A percentile compares a stretch with the other conserved stretches of the same genome.
Conservation (phyloP, 2,888 invertebrate species). For the Lumbricus terrestris region DNA sequence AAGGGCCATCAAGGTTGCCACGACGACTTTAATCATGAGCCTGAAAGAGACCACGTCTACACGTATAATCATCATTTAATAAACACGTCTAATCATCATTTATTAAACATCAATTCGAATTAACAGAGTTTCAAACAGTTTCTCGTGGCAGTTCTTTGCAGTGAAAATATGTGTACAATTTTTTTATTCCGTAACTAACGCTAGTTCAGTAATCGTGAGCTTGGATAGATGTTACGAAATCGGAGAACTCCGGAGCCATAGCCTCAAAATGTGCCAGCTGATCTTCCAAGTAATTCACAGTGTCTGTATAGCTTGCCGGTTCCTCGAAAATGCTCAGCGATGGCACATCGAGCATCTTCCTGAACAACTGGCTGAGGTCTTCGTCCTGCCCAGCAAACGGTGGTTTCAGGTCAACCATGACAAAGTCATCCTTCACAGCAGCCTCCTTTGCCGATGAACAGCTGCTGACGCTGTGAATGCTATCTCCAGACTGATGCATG, state of each 20-base stretch:
- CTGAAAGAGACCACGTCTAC: not conserved
- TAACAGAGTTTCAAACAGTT: not conserved
- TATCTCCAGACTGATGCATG: not conserved
- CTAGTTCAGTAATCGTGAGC: not conserved
- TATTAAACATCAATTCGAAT: not conserved
- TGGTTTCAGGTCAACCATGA: constrained; percentile 20
- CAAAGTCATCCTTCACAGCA: constrained; percentile 16
- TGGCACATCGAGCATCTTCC: constrained; percentile 19
- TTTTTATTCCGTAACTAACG: not conserved
- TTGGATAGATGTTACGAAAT: constrained; percentile 22
- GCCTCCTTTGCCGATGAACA: not conserved
- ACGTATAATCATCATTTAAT: not conserved
- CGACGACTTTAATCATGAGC: not conserved
- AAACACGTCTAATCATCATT: not conserved
- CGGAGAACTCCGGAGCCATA: not conserved
- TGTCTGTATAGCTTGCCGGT: not conserved
- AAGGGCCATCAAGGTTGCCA: not conserved
- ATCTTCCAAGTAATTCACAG: constrained; percentile 14
- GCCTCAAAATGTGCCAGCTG: constrained; percentile 26
- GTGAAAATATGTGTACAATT: not conserved
- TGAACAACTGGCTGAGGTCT: constrained; percentile 20
- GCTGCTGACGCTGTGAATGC: not conserved
- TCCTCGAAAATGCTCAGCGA: constrained; percentile 27
- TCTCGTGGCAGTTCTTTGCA: constrained; percentile 3
- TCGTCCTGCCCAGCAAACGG: constrained; percentile 23